Percentiles rank a stretch among this genome's conserved stretches.
Evolutionary conservation across 2,888 invertebrate species (phyloP).

Genomic region (Parnassius smintheus): DNA sequence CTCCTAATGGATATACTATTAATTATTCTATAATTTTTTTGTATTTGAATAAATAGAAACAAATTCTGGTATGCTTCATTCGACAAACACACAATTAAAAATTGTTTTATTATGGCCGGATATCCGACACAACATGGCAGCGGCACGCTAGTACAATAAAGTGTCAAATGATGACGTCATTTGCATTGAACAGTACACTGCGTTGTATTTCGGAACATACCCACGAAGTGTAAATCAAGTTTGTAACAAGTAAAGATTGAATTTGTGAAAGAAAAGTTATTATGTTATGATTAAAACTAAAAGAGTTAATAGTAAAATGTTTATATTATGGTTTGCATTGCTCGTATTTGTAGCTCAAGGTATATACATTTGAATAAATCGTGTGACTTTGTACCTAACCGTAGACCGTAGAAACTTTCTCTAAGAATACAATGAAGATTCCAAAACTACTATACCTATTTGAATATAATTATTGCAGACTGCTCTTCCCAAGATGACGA

Average conservation of each 20-base stretch:
- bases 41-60: no score
- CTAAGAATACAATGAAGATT: conserved; percentile 2
- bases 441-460: neutral
- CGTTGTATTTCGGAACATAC: no score
- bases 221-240: conserved; percentile 36
- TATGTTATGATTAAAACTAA: conserved; percentile 33
- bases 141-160: no score
- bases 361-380: conserved; percentile 31
- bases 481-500: conserved; percentile 82
- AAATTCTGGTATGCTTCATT: no score
- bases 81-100: no score
- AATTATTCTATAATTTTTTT: no score
- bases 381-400: conserved; percentile 14
- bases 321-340: conserved; percentile 48
- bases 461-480: conserved; percentile 47
- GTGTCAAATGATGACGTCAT: no score
- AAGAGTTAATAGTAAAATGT: conserved; percentile 44
- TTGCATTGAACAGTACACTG: no score
- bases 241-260: conserved; percentile 46
- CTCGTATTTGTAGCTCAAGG: conserved; percentile 52
- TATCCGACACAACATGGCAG: no score
- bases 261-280: conserved; percentile 41
- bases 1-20: no score
- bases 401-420: conserved; percentile 48
- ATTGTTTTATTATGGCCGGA: no score